A percentile compares a stretch with the other conserved stretches of the same genome.
These are phyloP conservation scores for Microcebus lehilahytsara DNA, from an alignment of 2,113 vertebrate genomes.

Conservation along the genomic window DNA sequence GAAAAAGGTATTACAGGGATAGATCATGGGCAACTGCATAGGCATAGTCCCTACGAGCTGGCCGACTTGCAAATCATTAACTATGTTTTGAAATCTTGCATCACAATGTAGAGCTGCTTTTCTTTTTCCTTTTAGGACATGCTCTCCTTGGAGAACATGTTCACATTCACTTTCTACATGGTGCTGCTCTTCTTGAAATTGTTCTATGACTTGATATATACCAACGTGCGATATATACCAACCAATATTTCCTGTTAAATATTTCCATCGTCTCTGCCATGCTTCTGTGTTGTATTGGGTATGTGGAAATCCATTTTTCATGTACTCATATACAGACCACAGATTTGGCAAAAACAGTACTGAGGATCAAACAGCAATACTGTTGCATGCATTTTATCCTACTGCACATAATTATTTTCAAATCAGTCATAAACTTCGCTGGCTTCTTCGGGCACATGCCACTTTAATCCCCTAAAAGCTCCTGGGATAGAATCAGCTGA, in stretches of 20 bases:
- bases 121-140: background rate
- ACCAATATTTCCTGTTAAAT: background rate
- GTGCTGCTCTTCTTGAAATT: background rate
- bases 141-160: background rate
- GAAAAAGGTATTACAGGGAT: background rate
- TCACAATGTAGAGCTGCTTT: background rate
- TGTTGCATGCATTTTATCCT: background rate
- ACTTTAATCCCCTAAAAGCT: background rate
- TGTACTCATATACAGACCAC: background rate
- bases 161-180: background rate
- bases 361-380: background rate
- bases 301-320: background rate
- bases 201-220: background rate
- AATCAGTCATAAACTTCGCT: background rate
- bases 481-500: background rate
- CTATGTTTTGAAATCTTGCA: background rate
- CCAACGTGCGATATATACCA: background rate
- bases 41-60: background rate
- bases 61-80: background rate
- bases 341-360: background rate
- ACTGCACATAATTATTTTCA: background rate
- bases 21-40: background rate
- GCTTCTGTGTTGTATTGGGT: background rate
- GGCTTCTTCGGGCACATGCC: background rate
- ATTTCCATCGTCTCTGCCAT: background rate